Conservation (phyloP, 2,888 invertebrate species). For the Molanna angustata region DNA sequence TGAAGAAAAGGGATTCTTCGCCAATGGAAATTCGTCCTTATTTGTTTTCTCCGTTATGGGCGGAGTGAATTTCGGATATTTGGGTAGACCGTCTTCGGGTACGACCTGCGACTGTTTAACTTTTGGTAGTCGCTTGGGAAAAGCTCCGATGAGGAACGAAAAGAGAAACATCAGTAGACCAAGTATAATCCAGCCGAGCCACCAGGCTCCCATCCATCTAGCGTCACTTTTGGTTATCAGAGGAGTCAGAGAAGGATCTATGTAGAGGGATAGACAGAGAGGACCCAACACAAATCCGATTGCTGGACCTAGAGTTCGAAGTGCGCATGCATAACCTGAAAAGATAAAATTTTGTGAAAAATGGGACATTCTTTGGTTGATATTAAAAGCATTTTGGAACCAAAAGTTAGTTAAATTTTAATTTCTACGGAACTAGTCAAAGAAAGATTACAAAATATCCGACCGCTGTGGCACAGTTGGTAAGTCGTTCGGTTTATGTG, state of each 20-base stretch:
- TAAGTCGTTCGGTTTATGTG: too few species aligned
- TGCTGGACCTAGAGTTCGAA: conserved; percentile 56
- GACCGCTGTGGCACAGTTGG: too few species aligned
- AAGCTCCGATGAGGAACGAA: conserved; percentile 61
- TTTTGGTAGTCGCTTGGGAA: conserved; percentile 56
- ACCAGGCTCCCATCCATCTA: conserved; percentile 74
- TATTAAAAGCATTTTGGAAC: too few species aligned
- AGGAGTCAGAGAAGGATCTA: conserved; percentile 59
- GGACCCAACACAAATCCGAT: conserved; percentile 59
- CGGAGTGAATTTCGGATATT: conserved; percentile 34
- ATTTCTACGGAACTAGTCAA: too few species aligned
- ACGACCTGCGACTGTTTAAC: conserved; percentile 36
- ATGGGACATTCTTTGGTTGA: too few species aligned
- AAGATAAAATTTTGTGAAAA: too few species aligned
- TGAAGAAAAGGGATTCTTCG: conserved; percentile 15
- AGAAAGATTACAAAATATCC: too few species aligned
- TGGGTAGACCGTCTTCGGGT: conserved; percentile 28
- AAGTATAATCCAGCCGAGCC: conserved; percentile 65
- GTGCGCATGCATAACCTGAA: conserved; percentile 49
- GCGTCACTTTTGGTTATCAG: conserved; percentile 59
- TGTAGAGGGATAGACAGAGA: conserved; percentile 44
- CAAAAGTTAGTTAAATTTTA: too few species aligned
- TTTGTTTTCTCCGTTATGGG: conserved; percentile 22
- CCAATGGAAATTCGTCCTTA: conserved; percentile 28
- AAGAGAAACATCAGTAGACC: conserved; percentile 57